phyloP scores from a whole-genome alignment of 2,797 vertebrate species.

The Malacoraja senta region DNA sequence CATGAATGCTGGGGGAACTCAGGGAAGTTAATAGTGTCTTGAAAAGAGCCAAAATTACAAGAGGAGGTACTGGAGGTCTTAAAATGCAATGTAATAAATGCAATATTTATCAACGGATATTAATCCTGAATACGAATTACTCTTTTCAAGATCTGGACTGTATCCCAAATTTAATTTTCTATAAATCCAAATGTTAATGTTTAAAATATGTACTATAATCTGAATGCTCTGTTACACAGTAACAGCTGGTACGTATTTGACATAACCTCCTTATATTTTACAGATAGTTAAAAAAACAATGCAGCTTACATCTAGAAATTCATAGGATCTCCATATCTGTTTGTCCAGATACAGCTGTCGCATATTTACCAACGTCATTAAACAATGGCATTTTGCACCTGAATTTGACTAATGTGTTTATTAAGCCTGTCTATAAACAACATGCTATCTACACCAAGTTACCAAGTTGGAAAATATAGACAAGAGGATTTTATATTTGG shows the following conservation, averaged over 20 bases:
- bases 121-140: background rate
- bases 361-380: slow-evolving; percentile 11
- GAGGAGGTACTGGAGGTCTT: too few relatives aligned
- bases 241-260: background rate
- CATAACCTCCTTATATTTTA: background rate
- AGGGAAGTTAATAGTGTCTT: too few relatives aligned
- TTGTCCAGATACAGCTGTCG: background rate
- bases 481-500: background rate
- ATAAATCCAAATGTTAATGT: background rate
- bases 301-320: background rate
- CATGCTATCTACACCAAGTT: background rate
- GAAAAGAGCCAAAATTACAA: too few relatives aligned
- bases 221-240: background rate
- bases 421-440: background rate
- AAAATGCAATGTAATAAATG: too few relatives aligned
- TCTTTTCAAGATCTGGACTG: background rate
- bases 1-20: too few relatives aligned
- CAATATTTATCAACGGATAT: background rate
- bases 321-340: background rate
- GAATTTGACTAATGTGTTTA: background rate
- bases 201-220: background rate
- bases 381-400: background rate
- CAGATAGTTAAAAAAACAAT: background rate
- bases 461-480: background rate
- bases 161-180: slow-evolving; percentile 17